These are phyloP conservation scores for Ataeniobius toweri DNA, from an alignment of 2,797 vertebrate genomes.

Conservation along the genomic window DNA sequence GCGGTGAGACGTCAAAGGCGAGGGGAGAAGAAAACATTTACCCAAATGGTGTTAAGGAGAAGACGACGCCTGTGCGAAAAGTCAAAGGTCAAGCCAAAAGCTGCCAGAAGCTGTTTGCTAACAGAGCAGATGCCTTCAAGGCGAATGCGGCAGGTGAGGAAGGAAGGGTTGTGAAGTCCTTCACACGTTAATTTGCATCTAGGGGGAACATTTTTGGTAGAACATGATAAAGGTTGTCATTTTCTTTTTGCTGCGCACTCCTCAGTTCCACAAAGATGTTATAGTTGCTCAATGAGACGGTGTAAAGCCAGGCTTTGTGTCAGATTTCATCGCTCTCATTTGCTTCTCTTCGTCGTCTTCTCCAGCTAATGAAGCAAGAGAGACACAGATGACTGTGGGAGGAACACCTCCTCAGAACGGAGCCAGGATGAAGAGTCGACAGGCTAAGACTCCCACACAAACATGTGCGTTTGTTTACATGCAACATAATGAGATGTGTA, in stretches of 20 bases:
- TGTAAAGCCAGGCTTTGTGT: constrained; percentile 4
- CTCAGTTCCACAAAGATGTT: too few species aligned
- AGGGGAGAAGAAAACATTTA: constrained; percentile 74
- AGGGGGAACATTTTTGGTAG: background rate
- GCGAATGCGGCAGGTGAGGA: constrained; percentile 52
- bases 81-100: constrained; percentile 57
- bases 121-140: constrained; percentile 32
- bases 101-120: constrained; percentile 64
- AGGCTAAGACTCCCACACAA: constrained; percentile 67
- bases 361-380: constrained; percentile 42
- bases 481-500: background rate
- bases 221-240: too few species aligned
- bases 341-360: constrained; percentile 14
- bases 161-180: background rate
- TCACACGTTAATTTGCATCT: background rate
- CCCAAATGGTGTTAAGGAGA: constrained; percentile 62
- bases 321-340: background rate
- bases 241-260: background rate
- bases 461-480: constrained; percentile 31
- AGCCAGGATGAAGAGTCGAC: constrained; percentile 68
- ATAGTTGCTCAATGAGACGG: background rate
- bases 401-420: constrained; percentile 59
- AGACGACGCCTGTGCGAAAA: constrained; percentile 66
- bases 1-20: constrained; percentile 21
- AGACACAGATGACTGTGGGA: constrained; percentile 44